Evolutionary conservation across 2,113 vertebrate species (phyloP), one percentile per base, ranked within the genome.

Genomic region (Onychorhynchus coronatus): DNA sequence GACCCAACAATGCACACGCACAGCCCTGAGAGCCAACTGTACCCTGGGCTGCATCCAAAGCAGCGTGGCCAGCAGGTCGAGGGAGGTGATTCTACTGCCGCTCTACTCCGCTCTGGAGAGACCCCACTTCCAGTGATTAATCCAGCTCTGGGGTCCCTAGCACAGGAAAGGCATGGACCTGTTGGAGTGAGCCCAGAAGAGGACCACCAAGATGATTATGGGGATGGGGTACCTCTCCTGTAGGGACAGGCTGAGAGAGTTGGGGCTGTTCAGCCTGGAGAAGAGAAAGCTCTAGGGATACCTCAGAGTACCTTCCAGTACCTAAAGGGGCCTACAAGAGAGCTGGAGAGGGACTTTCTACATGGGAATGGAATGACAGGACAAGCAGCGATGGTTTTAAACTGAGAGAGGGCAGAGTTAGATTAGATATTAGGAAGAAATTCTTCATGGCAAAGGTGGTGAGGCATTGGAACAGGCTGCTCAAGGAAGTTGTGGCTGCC

Each of bases 131-230:
- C 5, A 67, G 6, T 2, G 1, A 6, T 46, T 37, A 33, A 53
- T 47, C 19, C 87, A 67, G 37, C 18, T 33, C 68, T 39, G 37
- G 33, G 87, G 2, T 27, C 39, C 28, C 14, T 33, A n/a, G 44
- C 33, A 75, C 16, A 21, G 21, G 12, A 39, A 44, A 23, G n/a
- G 53, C 62, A 31, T 14, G 41, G 28, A 42, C 14, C 0, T 0
- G 2, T 39, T 59, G 46, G 44, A 25, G 7, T 25, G 6, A 20
- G 39, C 16, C 28, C 46, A 68, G 53, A 61, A 20, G 28, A 75
- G 30, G 28, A 17, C 39, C 47, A 35, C 0, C 0, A 75, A n/a
- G n/a, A 53, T 41, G 14, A 31, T 31, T 0, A 68, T 13, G 53
- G 30, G 30, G 46, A 75, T 41, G 24, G 46, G 12, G 9, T 17